Percentiles rank a stretch among this genome's conserved stretches.
phyloP scores from a whole-genome alignment of 1,140 invertebrate species.

The Heliconius nattereri region DNA sequence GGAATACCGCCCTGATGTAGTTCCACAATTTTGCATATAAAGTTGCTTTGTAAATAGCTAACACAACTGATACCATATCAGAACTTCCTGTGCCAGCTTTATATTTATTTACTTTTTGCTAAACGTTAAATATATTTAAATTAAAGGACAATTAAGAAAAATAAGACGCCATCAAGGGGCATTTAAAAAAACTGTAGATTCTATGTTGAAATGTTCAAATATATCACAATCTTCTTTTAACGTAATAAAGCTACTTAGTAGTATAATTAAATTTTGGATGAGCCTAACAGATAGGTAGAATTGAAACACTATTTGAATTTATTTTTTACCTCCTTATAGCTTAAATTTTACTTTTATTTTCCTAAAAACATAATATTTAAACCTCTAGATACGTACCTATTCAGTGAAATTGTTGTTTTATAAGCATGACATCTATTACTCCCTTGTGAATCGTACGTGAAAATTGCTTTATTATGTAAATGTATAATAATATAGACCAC shows the following conservation, averaged over 20 bases:
- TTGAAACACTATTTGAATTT: too few species aligned
- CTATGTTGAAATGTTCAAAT: too few species aligned
- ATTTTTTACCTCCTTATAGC: too few species aligned
- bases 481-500: background rate
- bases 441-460: background rate
- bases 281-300: too few species aligned
- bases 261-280: too few species aligned
- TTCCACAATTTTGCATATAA: conserved; percentile 2
- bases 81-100: background rate
- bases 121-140: background rate
- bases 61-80: conserved; percentile 2
- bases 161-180: too few species aligned
- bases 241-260: too few species aligned
- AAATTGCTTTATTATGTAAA: background rate
- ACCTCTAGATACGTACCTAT: background rate
- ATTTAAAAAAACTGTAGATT: too few species aligned
- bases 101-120: background rate
- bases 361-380: background rate
- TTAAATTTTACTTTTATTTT: too few species aligned
- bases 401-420: background rate
- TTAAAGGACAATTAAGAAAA: background rate
- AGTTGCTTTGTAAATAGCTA: conserved; percentile 1
- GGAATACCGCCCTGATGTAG: background rate
- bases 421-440: background rate
- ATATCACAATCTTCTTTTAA: too few species aligned